Evolutionary conservation across 1,140 invertebrate species (phyloP).

Genomic region (Bombus confusus): DNA sequence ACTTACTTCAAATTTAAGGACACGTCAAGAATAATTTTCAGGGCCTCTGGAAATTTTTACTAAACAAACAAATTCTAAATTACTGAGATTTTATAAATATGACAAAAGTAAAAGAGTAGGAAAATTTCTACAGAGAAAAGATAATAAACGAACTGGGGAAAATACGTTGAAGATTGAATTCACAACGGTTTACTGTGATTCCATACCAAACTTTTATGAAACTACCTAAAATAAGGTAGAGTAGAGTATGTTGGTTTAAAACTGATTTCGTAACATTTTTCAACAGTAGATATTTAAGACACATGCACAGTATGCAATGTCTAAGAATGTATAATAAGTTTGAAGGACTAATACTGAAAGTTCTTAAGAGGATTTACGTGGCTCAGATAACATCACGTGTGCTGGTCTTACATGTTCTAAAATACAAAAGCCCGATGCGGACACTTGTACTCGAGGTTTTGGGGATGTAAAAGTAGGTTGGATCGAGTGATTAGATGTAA

Average conservation of each 20-base stretch:
- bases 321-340: not conserved
- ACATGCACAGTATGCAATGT: not conserved
- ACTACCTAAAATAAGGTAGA: no score
- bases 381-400: not conserved
- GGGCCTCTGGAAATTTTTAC: no score
- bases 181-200: no score
- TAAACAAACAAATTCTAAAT: no score
- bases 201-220: not conserved
- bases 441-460: not conserved
- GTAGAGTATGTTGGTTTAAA: no score
- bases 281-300: not conserved
- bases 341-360: not conserved
- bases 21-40: no score
- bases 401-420: not conserved
- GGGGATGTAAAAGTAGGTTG: slow-evolving; percentile 1
- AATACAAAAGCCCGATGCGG: not conserved
- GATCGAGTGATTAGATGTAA: not conserved
- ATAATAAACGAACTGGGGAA: no score
- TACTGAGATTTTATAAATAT: no score
- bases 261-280: not conserved
- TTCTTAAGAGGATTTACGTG: not conserved
- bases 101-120: no score
- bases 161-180: no score
- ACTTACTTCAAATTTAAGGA: no score
- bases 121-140: no score